Base-by-base conservation (phyloP, 2,113 vertebrate genomes). In the Brachyhypopomus occidentalis region DNA sequence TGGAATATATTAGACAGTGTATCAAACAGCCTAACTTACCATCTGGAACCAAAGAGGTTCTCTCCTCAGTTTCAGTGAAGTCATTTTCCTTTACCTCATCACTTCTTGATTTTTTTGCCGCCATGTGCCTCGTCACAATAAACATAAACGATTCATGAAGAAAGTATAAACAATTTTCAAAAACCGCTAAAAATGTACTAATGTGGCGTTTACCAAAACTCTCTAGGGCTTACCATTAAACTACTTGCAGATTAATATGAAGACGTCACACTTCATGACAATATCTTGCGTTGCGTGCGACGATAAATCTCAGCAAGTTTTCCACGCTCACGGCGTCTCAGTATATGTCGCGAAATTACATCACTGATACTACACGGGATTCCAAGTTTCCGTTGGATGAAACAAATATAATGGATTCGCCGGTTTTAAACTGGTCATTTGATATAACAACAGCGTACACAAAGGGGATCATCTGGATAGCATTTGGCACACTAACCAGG, bases 71-170 rank as follows among this genome's bases (percentile, higher is more conserved):
- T 62, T 48, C 30, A 23, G 62, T 88, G 59, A 79, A 83, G 66
- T 80, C 88, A 90, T 86, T 87, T 84, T 87, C 86, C 81, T 85
- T 87, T 82, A 74, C 86, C 22, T 87, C 85, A 22, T 78, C 85
- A 89, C 80, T 86, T 73, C 75, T 73, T 72, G 75, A 80, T 58
- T 85, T 92, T 87, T 91, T 87, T 83, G 86, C 89, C 88, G 87
- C 91, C 90, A 90, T 93, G 89, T 91, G 88, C 88, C 86, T 88
- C 84, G 84, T 83, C 88, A 86, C 84, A 84, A 85, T 78, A 83
- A 90, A 82, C 78, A 87, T 87, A 85, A 87, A 60, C 78, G 84
- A 82, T 25, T 25, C 4, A 62, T 20, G 8, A 45, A 74, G 69
- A 22, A 48, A 69, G 34, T 19, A 11, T 8, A 14, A 7, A 19